Evolutionary conservation across 1,140 invertebrate genomes (phyloP).

Genomic region (Hyphantria cunea): DNA sequence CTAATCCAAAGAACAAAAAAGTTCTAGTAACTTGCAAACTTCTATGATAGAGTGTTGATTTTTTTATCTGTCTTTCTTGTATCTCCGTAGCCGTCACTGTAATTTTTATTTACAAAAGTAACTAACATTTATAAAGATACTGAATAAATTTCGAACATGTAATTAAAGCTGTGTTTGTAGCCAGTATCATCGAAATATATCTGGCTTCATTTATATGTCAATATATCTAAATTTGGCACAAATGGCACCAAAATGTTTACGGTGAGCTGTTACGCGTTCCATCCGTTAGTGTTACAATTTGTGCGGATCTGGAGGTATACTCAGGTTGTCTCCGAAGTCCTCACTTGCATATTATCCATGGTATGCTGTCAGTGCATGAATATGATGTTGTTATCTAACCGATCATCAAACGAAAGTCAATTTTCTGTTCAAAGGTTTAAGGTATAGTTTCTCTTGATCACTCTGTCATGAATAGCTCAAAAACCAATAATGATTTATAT

Average conservation of each 20-base stretch:
- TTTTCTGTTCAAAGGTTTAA: constrained; percentile 10
- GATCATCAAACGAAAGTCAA: not conserved
- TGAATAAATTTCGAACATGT: too few species aligned
- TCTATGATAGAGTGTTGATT: too few species aligned
- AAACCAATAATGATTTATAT: too few species aligned
- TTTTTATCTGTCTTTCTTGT: too few species aligned
- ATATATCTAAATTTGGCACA: not conserved
- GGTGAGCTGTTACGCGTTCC: constrained; percentile 35
- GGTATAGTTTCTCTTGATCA: constrained; percentile 4
- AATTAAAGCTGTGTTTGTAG: too few species aligned
- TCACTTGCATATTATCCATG: constrained; percentile 30
- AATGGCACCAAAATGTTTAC: constrained; percentile 32
- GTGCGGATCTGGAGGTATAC: constrained; percentile 33
- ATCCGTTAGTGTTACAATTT: constrained; percentile 32
- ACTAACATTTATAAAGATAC: too few species aligned
- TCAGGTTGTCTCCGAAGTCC: constrained; percentile 35
- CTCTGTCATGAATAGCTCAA: too few species aligned
- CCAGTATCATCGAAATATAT: not conserved
- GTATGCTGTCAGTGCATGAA: constrained; percentile 40
- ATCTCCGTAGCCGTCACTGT: too few species aligned
- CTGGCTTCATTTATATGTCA: not conserved
- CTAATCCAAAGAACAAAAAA: too few species aligned
- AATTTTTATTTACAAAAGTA: too few species aligned
- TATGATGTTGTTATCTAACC: constrained; percentile 22
- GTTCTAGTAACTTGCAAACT: too few species aligned